phyloP scores from a whole-genome alignment of 2,113 vertebrate species.

The Perca fluviatilis region DNA sequence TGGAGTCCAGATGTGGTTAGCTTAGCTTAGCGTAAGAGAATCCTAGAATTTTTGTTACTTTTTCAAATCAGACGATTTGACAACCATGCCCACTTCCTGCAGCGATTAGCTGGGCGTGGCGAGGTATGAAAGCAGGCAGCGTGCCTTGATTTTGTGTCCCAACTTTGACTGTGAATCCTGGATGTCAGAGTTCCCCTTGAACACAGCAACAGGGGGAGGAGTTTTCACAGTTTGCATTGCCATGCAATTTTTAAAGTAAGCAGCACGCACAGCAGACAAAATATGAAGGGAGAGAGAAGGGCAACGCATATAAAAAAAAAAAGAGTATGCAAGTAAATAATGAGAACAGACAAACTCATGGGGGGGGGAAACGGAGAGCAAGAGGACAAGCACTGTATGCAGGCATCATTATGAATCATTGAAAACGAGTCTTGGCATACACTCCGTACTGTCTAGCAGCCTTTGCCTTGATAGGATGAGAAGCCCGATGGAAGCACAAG shows the following conservation, averaged over 20 bases:
- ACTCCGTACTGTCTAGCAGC: constrained; percentile 32
- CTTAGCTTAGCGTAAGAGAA: background rate
- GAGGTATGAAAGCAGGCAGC: background rate
- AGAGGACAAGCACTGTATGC: constrained; percentile 12
- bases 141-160: background rate
- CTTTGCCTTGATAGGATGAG: constrained; percentile 58
- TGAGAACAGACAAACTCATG: constrained; percentile 12
- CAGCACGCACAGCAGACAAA: background rate
- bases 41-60: background rate
- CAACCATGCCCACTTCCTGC: background rate
- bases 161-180: background rate
- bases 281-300: background rate
- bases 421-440: constrained; percentile 47
- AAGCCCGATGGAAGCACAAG: constrained; percentile 37
- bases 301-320: background rate
- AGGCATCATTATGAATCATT: constrained; percentile 55
- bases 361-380: constrained; percentile 45
- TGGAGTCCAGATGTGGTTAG: background rate
- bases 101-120: background rate
- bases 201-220: background rate
- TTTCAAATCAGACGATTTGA: background rate
- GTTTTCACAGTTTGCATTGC: background rate
- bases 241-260: background rate
- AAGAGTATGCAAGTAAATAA: constrained; percentile 2
- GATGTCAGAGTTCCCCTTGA: background rate